phyloP scores from a whole-genome alignment of 2,797 vertebrate genomes.

The Parauchenoglanis ngamensis region DNA sequence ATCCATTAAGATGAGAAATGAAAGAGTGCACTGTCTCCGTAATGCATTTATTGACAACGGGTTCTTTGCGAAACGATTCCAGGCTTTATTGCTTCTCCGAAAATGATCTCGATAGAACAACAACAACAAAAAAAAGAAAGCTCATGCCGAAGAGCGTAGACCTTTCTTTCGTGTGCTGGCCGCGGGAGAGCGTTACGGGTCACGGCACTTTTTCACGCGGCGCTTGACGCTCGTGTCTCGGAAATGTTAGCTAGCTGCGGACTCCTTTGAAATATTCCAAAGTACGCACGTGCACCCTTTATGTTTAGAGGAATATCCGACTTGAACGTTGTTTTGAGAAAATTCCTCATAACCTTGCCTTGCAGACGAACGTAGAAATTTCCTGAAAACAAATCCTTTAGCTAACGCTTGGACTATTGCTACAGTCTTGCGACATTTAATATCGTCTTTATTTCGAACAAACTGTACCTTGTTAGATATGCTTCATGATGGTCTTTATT shows the following conservation, averaged over 20 bases:
- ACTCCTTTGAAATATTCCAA: no score
- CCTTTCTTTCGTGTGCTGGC: constrained; percentile 54
- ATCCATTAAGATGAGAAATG: constrained; percentile 7
- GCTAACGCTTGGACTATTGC: neutral
- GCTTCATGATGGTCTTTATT: neutral
- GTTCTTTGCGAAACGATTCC: neutral
- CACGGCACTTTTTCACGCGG: constrained; percentile 2
- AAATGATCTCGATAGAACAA: neutral
- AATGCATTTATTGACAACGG: constrained; percentile 18
- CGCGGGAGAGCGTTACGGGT: constrained; percentile 70
- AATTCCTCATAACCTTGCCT: neutral
- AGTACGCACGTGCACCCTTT: no score
- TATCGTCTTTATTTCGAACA: neutral
- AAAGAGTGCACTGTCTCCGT: constrained; percentile 13
- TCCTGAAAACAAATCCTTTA: neutral
- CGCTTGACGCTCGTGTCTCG: neutral
- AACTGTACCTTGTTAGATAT: neutral
- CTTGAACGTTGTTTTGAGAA: neutral
- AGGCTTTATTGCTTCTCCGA: neutral
- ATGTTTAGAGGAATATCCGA: neutral
- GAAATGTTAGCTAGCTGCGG: neutral
- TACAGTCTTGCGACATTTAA: neutral
- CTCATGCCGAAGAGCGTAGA: neutral
- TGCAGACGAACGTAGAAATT: neutral
- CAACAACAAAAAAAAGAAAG: neutral